phyloP scores from a whole-genome alignment of 2,797 vertebrate species.

The Chelonia mydas region DNA sequence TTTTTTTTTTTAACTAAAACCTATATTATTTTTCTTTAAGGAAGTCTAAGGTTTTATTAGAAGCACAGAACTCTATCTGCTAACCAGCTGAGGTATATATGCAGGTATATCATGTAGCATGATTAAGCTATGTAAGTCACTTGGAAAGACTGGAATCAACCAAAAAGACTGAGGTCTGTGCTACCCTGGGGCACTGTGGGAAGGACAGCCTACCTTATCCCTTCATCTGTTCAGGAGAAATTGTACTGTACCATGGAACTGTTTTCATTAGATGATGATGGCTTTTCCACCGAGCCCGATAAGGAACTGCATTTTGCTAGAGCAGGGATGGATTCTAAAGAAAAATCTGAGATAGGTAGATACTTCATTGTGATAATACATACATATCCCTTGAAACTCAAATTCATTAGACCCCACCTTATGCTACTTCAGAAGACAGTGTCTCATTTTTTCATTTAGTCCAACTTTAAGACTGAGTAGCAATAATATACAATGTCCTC shows the following conservation, averaged over 20 bases:
- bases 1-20: neutral
- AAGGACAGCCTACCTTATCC: neutral
- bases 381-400: neutral
- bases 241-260: neutral
- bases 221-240: neutral
- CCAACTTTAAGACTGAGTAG: rapidly evolving
- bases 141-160: neutral
- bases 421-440: neutral
- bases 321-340: neutral
- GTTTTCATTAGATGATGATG: neutral
- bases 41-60: neutral
- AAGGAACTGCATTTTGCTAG: neutral
- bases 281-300: neutral
- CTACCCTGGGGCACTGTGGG: neutral
- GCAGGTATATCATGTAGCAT: neutral
- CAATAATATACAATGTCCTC: neutral
- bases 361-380: neutral
- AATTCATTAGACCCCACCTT: neutral
- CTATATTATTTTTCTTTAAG: neutral
- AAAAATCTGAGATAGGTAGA: neutral
- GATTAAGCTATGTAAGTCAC: neutral
- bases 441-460: neutral
- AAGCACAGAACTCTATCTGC: neutral
- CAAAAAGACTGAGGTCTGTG: neutral
- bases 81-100: neutral